phyloP scores from a whole-genome alignment of 2,888 invertebrate species.

The Vandiemenella viatica region DNA sequence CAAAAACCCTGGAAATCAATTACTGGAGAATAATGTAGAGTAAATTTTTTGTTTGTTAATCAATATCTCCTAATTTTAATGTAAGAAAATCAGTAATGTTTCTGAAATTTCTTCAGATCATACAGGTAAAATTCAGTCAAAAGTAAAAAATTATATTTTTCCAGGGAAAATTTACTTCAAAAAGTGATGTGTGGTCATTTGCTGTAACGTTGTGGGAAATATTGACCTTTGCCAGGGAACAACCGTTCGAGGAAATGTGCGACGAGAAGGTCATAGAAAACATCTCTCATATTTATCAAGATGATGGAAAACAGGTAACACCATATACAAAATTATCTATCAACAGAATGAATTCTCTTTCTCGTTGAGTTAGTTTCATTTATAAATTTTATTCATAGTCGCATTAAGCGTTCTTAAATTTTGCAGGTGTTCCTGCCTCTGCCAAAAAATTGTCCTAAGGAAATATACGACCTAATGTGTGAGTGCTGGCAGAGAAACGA shows the following conservation, averaged over 20 bases:
- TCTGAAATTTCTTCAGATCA: too few relatives aligned
- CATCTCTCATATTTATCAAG: conserved; percentile 61
- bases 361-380: too few relatives aligned
- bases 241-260: conserved; percentile 62
- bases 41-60: too few relatives aligned
- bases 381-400: too few relatives aligned
- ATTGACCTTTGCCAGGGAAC: conserved; percentile 64
- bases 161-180: conserved; percentile 65
- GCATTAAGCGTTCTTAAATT: conserved; percentile 6
- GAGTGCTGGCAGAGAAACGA: conserved; percentile 75
- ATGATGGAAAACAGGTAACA: conserved; percentile 50
- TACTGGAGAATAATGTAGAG: too few relatives aligned
- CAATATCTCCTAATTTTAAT: too few relatives aligned
- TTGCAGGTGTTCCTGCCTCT: conserved; percentile 38
- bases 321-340: background rate
- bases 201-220: conserved; percentile 81
- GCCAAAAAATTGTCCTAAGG: conserved; percentile 55
- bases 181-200: conserved; percentile 81
- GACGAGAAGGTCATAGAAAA: conserved; percentile 75
- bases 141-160: conserved; percentile 21
- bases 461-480: conserved; percentile 69
- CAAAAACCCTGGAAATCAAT: too few relatives aligned
- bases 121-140: too few relatives aligned
- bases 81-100: too few relatives aligned
- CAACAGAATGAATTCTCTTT: too few relatives aligned